A percentile compares a stretch with the other conserved stretches of the same genome.
phyloP scores from a whole-genome alignment of 2,113 vertebrate species.

The Calyptommatus sinebrachiatus region DNA sequence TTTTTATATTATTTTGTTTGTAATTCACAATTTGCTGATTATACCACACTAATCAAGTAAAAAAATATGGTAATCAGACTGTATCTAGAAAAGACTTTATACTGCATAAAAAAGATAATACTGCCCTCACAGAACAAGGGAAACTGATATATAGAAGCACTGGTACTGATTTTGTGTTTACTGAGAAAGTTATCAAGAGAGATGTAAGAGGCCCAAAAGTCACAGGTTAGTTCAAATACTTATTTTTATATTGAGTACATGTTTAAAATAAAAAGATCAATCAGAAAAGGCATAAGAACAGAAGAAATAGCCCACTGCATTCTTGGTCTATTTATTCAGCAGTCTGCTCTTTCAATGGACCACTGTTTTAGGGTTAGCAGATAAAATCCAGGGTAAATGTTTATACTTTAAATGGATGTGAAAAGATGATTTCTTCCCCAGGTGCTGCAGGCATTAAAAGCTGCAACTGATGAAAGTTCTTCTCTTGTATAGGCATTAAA shows the following conservation, averaged over 20 bases:
- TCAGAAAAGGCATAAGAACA: no score
- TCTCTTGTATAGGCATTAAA: no score
- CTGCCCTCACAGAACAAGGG: neutral
- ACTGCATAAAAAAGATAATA: constrained; percentile 14
- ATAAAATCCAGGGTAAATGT: no score
- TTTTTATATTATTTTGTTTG: neutral
- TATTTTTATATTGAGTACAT: constrained; percentile 17
- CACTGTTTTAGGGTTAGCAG: no score
- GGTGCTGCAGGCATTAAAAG: no score
- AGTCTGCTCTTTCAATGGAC: no score
- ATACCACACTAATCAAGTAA: constrained; percentile 8
- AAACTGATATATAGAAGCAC: constrained; percentile 44
- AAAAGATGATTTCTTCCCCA: no score
- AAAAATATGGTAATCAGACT: constrained; percentile 22
- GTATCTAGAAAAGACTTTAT: constrained; percentile 26
- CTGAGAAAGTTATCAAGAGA: constrained; percentile 45
- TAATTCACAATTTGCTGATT: neutral
- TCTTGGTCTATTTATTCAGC: no score
- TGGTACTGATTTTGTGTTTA: constrained; percentile 39
- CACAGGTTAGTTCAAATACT: constrained; percentile 35
- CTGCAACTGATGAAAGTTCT: no score
- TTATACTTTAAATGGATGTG: no score
- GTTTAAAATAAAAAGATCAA: no score
- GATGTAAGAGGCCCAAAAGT: constrained; percentile 26
- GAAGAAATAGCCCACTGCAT: no score